Conservation (phyloP, 2,113 vertebrate genomes). For the Natator depressus region DNA sequence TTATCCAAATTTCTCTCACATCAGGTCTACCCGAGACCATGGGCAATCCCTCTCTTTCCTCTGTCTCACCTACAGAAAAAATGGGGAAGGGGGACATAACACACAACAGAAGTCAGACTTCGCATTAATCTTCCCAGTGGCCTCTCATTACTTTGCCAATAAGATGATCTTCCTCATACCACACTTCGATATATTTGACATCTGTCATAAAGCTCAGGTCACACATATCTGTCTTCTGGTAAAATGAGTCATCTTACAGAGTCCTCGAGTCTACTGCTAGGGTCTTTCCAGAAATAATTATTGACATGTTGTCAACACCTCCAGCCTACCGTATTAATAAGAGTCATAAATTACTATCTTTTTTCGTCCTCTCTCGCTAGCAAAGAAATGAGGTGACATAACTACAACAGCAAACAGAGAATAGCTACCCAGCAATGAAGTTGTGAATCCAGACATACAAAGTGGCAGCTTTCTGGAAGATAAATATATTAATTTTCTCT, state of each 20-base stretch:
- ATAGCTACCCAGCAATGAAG: neutral
- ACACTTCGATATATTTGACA: slow-evolving; percentile 80
- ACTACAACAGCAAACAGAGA: slow-evolving; percentile 18
- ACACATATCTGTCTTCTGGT: slow-evolving; percentile 78
- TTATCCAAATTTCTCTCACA: slow-evolving; percentile 18
- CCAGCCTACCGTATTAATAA: slow-evolving; percentile 74
- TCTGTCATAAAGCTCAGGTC: slow-evolving; percentile 80
- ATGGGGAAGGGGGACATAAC: slow-evolving; percentile 17
- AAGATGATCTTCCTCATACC: slow-evolving; percentile 78
- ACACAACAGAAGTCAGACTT: slow-evolving; percentile 39
- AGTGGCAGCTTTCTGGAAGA: neutral
- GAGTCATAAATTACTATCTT: slow-evolving; percentile 74
- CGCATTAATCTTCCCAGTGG: slow-evolving; percentile 76
- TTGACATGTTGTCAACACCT: slow-evolving; percentile 78
- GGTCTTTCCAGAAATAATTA: slow-evolving; percentile 79
- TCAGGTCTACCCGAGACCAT: slow-evolving; percentile 12
- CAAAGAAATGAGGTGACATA: slow-evolving; percentile 41
- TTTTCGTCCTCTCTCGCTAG: slow-evolving; percentile 30
- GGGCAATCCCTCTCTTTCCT: slow-evolving; percentile 22
- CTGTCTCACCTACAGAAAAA: slow-evolving; percentile 41
- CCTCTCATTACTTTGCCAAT: slow-evolving; percentile 82
- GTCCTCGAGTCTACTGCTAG: slow-evolving; percentile 41
- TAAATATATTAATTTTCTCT: rapidly evolving
- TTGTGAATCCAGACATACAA: neutral
- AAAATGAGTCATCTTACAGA: slow-evolving; percentile 77